These are phyloP conservation scores for Urechis unicinctus DNA, from an alignment of 2,888 invertebrate genomes.

Conservation along the genomic window DNA sequence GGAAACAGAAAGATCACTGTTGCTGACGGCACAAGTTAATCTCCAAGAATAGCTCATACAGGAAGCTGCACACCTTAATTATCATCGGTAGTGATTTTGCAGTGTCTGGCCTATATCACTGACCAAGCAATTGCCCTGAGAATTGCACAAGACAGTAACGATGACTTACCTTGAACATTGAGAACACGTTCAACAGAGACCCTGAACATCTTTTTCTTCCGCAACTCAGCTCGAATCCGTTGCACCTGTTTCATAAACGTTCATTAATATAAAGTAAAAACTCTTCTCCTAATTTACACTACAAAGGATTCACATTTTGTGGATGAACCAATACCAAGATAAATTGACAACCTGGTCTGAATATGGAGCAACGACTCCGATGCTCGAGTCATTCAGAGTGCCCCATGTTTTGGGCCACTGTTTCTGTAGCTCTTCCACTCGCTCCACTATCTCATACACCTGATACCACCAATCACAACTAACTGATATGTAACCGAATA, in stretches of 20 bases:
- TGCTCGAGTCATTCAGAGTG: slow-evolving; percentile 63
- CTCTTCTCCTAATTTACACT: too few relatives aligned
- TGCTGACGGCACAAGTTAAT: too few relatives aligned
- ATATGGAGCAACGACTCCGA: slow-evolving; percentile 80
- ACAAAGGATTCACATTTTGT: too few relatives aligned
- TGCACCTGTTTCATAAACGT: slow-evolving; percentile 69
- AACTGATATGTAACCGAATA: not conserved
- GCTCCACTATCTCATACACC: slow-evolving; percentile 70
- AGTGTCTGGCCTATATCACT: too few relatives aligned
- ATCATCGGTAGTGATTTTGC: too few relatives aligned
- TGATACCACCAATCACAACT: slow-evolving; percentile 31
- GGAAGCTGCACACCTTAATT: too few relatives aligned
- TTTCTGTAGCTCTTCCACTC: slow-evolving; percentile 65
- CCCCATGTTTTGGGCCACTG: slow-evolving; percentile 71
- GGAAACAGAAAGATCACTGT: too few relatives aligned
- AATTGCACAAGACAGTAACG: too few relatives aligned
- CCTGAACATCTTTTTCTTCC: slow-evolving; percentile 66
- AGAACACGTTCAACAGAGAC: slow-evolving; percentile 76
- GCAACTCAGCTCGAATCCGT: slow-evolving; percentile 68
- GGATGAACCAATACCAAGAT: not conserved
- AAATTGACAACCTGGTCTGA: slow-evolving; percentile 62
- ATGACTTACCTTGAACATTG: slow-evolving; percentile 73
- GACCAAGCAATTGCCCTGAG: too few relatives aligned
- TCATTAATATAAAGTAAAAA: not conserved
- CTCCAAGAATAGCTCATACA: too few relatives aligned